These are phyloP conservation scores for Lithophane socia DNA, from an alignment of 2,888 invertebrate species.

Conservation along the genomic window DNA sequence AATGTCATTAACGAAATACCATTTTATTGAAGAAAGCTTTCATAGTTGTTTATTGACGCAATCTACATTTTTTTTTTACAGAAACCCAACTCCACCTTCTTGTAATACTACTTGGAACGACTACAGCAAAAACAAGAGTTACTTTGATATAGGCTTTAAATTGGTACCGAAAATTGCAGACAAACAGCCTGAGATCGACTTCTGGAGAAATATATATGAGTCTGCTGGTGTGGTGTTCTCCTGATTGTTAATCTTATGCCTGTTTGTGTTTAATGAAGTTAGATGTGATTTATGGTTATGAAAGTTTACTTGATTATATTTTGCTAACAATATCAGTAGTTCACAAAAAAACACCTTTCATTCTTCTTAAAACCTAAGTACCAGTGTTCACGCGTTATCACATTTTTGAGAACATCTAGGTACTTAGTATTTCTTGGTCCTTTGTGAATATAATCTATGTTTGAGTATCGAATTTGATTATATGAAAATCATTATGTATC, in stretches of 20 bases:
- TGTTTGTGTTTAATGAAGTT: not conserved
- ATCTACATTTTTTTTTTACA: slow-evolving; percentile 45
- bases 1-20: not conserved
- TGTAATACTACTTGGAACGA: slow-evolving; percentile 71
- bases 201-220: slow-evolving; percentile 74
- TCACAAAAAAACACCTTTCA: not conserved
- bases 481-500: not conserved
- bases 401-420: not conserved
- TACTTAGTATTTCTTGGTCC: not conserved
- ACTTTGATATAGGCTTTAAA: slow-evolving; percentile 49
- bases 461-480: not conserved
- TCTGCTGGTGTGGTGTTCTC: slow-evolving; percentile 9
- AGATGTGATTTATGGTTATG: too few relatives aligned
- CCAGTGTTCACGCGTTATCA: not conserved
- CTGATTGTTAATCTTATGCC: not conserved
- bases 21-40: not conserved
- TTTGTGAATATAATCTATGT: not conserved
- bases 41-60: too few relatives aligned
- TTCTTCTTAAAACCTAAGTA: not conserved
- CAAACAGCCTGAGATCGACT: slow-evolving; percentile 60
- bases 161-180: not conserved
- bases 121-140: slow-evolving; percentile 57
- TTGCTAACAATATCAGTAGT: not conserved
- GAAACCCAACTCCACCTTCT: slow-evolving; percentile 72
- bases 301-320: not conserved